Base-by-base conservation (phyloP, 1,140 invertebrate genomes). In the Pogonus chalceus region DNA sequence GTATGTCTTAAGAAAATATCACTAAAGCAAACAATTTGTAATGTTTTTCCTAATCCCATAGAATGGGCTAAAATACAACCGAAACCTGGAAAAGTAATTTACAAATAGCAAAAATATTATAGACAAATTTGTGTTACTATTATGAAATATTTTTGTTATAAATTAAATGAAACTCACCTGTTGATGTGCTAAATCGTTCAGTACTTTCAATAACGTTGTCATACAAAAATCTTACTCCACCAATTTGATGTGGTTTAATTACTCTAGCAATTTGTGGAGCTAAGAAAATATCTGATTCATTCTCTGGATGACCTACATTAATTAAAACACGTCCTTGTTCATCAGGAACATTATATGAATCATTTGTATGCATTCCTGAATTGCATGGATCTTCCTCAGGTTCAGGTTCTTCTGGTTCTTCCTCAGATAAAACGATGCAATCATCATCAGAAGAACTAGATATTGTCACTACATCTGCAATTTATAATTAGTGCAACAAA, bases 11-110 rank as follows among this genome's bases (percentile, higher is more conserved):
- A 78, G 73, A 98, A 97, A 58, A 98, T 87, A 72, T 98, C 94
- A 66, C 89, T 90, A 74, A 98, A 98, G 59, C 90, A 90, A 23
- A 97, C 88, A 43, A 97, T 87, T 75, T 97, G 96, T 37, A 99
- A 77, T 0, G 96, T 99, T 76, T 99, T 99, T n/a, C 96, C 96
- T 16, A 99, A 76, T 1, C 96, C 96, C 96, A 99, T 99, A 20
- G 93, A 96, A 75, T 99, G 96, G 3, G 96, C 96, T 20, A 99
- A 75, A 60, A 99, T 98, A 68, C 96, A 98, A 18, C 96, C 96
- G 72, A 97, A 96, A 14, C 95, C 80, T 39, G 66, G 49, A 10
- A 56, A 54, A 31, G 4, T 7, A 31, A 31, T 14, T 31, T 31
- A n/a, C n/a, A n/a, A n/a, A n/a, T n/a, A n/a, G n/a, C n/a, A n/a